These are phyloP conservation scores for Ispidina picta DNA, from an alignment of 2,797 vertebrate species.

Conservation along the genomic window DNA sequence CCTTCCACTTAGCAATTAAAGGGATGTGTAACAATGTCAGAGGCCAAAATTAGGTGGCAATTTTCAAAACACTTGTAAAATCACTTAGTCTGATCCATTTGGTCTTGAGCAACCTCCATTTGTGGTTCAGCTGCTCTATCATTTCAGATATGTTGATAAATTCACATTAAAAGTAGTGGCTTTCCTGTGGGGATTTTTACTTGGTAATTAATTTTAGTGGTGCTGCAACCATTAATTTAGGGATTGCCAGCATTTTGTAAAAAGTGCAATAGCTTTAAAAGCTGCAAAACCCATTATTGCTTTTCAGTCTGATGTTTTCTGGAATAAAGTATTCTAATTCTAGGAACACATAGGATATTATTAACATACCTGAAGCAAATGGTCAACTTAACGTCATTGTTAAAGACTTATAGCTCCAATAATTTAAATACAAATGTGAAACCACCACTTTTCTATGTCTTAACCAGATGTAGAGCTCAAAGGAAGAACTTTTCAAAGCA, in stretches of 20 bases:
- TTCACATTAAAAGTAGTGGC: neutral
- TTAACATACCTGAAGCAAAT: neutral
- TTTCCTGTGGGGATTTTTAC: neutral
- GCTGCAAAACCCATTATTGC: neutral
- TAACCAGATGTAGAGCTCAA: neutral
- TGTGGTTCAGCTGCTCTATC: neutral
- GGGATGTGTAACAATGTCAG: neutral
- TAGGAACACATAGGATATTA: neutral
- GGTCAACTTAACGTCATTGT: neutral
- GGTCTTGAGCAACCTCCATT: neutral
- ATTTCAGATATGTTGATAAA: neutral
- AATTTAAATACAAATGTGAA: neutral
- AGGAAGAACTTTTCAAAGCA: neutral
- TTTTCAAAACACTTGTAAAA: neutral
- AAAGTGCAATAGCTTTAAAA: neutral
- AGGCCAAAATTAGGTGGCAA: neutral
- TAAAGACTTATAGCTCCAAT: neutral
- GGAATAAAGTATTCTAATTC: neutral
- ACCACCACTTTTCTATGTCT: neutral
- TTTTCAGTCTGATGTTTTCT: neutral
- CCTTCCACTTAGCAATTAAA: neutral
- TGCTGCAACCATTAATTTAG: neutral
- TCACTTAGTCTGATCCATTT: neutral
- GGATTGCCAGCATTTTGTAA: neutral
- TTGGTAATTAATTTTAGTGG: neutral